Conservation (phyloP, 2,797 vertebrate species). For the Falco columbarius region DNA sequence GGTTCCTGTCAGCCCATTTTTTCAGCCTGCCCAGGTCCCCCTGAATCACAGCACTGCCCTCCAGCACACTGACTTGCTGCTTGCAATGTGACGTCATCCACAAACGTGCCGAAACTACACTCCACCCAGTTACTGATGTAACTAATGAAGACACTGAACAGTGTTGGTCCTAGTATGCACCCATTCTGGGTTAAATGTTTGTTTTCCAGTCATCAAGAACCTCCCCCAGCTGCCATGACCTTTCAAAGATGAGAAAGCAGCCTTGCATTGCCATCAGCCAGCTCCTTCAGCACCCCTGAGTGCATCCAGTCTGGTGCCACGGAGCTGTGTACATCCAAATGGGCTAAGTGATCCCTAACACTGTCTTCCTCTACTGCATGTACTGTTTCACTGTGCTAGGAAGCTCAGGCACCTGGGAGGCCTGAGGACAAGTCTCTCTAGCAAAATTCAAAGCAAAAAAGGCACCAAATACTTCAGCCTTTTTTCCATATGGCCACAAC, state of each 20-base stretch:
- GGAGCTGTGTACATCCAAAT: background rate
- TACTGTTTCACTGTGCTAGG: background rate
- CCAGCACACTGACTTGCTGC: background rate
- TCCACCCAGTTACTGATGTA: background rate
- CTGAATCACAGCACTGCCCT: background rate
- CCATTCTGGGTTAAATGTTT: background rate
- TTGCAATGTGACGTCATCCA: background rate
- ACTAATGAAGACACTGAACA: background rate
- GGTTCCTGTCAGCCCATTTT: background rate
- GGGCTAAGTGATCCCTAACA: background rate
- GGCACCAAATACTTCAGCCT: background rate
- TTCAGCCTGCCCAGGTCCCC: background rate
- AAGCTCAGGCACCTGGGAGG: background rate
- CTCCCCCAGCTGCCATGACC: background rate
- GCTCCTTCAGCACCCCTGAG: background rate
- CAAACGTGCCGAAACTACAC: background rate
- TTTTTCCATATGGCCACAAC: background rate
- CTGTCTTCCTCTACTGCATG: background rate
- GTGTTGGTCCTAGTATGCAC: background rate
- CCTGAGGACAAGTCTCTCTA: background rate
- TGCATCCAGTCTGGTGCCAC: background rate
- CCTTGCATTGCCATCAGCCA: background rate
- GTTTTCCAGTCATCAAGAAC: background rate
- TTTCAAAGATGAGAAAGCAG: background rate
- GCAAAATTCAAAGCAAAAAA: background rate